Conservation (phyloP, 2,888 invertebrate genomes). For the Dilophus febrilis region DNA sequence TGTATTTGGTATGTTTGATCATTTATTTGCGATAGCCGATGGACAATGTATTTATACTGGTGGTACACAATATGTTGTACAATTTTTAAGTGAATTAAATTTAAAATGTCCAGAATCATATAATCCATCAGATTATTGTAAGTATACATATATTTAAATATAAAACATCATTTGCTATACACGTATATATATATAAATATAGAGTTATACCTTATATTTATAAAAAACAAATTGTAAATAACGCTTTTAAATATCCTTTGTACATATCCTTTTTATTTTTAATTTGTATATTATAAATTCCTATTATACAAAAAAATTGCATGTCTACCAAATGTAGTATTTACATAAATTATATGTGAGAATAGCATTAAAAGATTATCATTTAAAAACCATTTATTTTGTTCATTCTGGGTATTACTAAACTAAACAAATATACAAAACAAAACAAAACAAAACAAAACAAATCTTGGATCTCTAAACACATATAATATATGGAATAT, state of each 20-base stretch:
- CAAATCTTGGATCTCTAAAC: slow-evolving; percentile 12
- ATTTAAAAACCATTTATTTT: no score
- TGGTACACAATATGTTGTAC: slow-evolving; percentile 52
- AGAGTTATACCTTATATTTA: not conserved
- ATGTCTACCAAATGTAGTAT: no score
- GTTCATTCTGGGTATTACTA: no score
- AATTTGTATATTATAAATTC: no score
- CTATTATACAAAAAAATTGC: no score
- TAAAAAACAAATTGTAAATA: slow-evolving; percentile 1
- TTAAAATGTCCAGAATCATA: slow-evolving; percentile 73
- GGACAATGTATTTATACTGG: slow-evolving; percentile 73
- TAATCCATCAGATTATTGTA: slow-evolving; percentile 81
- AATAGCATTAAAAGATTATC: no score
- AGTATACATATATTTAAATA: slow-evolving; percentile 24
- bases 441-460: not conserved
- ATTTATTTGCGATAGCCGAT: slow-evolving; percentile 64
- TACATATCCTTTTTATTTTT: no score
- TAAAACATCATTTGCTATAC: no score
- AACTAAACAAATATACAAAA: no score
- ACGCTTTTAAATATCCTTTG: no score
- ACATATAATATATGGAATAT: no score
- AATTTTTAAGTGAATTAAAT: slow-evolving; percentile 52
- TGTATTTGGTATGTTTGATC: slow-evolving; percentile 75
- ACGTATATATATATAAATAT: not conserved
- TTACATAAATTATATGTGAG: no score